Evolutionary conservation across 2,888 invertebrate genomes (phyloP).

Genomic region (Torymus tubicola): DNA sequence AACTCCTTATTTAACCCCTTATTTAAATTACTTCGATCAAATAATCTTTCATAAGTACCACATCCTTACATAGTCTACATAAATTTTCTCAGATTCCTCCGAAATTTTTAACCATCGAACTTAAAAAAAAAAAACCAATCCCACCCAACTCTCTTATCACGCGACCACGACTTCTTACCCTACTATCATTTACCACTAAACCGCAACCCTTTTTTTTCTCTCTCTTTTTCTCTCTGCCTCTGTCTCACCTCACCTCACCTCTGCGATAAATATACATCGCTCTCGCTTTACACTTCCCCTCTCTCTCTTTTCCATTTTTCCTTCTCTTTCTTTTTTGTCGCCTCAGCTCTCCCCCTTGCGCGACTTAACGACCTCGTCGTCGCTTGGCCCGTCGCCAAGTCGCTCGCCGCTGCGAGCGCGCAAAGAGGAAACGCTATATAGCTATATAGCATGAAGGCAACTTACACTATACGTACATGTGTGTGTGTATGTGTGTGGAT

Average conservation of each 20-base stretch:
- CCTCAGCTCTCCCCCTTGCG: not conserved
- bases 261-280: not conserved
- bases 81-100: no score
- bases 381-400: slow-evolving; percentile 63
- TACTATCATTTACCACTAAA: no score
- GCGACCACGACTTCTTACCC: no score
- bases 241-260: slow-evolving; percentile 13
- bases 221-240: slow-evolving; percentile 1
- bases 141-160: no score
- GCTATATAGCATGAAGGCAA: no score
- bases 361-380: slow-evolving; percentile 65
- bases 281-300: slow-evolving; percentile 13
- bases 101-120: no score
- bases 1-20: no score
- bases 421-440: slow-evolving; percentile 2
- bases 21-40: no score
- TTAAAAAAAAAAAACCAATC: no score
- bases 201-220: not conserved
- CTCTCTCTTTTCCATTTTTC: slow-evolving; percentile 56
- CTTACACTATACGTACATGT: no score
- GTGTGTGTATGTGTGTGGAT: not conserved
- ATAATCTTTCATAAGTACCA: no score
- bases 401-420: slow-evolving; percentile 11
- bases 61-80: no score
- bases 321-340: not conserved